Conservation (phyloP, 2,797 vertebrate species). For the Potorous gilbertii region DNA sequence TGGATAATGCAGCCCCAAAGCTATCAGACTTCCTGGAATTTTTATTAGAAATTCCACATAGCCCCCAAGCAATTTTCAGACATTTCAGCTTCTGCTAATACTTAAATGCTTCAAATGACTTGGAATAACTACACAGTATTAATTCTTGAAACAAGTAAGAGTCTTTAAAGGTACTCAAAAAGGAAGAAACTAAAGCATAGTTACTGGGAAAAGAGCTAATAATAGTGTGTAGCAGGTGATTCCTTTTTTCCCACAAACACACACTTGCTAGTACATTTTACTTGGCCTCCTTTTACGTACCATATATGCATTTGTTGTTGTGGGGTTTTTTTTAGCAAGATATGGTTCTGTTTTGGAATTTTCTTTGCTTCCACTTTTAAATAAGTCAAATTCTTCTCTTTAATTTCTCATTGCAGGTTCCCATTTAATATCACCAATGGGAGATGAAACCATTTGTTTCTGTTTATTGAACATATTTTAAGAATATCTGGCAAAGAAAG, state of each 20-base stretch:
- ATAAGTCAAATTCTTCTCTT: slow-evolving; percentile 37
- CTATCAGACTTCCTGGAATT: slow-evolving; percentile 23
- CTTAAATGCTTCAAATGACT: slow-evolving; percentile 20
- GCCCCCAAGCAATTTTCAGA: background rate
- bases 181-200: background rate
- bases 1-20: background rate
- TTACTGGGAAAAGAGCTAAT: slow-evolving; percentile 42
- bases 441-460: slow-evolving; percentile 38
- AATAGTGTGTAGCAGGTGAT: slow-evolving; percentile 48
- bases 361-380: slow-evolving; percentile 56
- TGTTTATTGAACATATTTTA: slow-evolving; percentile 58
- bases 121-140: background rate
- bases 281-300: slow-evolving; percentile 22
- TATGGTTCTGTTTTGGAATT: slow-evolving; percentile 32
- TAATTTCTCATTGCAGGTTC: slow-evolving; percentile 30
- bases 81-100: slow-evolving; percentile 7
- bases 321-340: slow-evolving; percentile 23
- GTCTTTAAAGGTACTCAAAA: slow-evolving; percentile 39
- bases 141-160: background rate
- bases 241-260: background rate
- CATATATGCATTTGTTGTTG: slow-evolving; percentile 9
- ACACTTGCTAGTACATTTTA: background rate
- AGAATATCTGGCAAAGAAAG: slow-evolving; percentile 38
- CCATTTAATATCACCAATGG: slow-evolving; percentile 29
- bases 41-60: slow-evolving; percentile 15